phyloP scores from a whole-genome alignment of 2,797 vertebrate species.

The Acomys russatus region DNA sequence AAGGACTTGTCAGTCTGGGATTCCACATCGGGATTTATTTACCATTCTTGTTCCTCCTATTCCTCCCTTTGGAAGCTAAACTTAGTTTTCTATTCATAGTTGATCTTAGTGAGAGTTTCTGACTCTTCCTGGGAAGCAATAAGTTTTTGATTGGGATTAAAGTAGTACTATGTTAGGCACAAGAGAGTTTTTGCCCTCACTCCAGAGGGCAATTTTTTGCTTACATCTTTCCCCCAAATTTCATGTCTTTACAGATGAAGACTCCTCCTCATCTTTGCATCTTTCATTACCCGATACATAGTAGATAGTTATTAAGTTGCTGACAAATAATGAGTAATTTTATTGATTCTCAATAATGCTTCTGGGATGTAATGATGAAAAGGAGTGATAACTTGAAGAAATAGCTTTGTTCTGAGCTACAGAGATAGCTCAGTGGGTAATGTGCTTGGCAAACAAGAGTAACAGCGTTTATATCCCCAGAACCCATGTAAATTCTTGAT shows the following conservation, averaged over 20 bases:
- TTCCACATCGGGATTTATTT: not conserved
- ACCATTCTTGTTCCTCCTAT: not conserved
- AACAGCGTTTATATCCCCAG: not conserved
- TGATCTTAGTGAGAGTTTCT: constrained; percentile 39
- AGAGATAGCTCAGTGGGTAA: not conserved
- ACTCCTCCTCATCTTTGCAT: not conserved
- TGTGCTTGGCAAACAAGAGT: not conserved
- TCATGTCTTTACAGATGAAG: not conserved
- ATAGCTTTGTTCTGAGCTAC: not conserved
- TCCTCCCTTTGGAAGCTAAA: not conserved
- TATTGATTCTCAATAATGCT: not conserved
- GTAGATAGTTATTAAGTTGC: not conserved
- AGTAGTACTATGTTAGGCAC: not conserved
- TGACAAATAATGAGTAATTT: not conserved
- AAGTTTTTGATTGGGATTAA: not conserved
- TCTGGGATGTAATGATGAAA: not conserved
- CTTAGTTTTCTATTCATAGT: not conserved
- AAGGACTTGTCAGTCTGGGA: not conserved
- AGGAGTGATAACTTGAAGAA: not conserved
- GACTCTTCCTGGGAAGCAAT: not conserved
- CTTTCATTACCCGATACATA: not conserved
- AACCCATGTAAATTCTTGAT: not conserved
- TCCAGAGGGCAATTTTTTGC: not conserved
- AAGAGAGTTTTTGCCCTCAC: not conserved
- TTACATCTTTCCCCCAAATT: not conserved